Evolutionary conservation across 2,888 invertebrate species (phyloP).

Genomic region (Aphidius colemani): DNA sequence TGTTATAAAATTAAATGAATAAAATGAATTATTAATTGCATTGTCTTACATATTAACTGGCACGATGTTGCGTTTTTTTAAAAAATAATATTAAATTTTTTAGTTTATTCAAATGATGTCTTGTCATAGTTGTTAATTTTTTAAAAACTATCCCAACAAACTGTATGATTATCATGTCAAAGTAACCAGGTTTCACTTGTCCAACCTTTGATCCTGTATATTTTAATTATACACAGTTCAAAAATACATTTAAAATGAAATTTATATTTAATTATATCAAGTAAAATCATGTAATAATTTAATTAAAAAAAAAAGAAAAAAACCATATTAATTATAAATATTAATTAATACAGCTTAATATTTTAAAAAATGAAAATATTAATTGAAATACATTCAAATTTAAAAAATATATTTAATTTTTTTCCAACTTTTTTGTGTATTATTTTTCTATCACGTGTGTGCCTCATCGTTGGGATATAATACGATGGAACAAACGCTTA

Average conservation of each 20-base stretch:
- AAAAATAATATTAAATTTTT: not conserved
- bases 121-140: not conserved
- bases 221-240: not conserved
- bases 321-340: slow-evolving; percentile 4
- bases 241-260: no score
- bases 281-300: no score
- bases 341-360: slow-evolving; percentile 18
- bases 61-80: no score
- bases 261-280: no score
- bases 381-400: not conserved
- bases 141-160: slow-evolving; percentile 30
- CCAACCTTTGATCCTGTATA: slow-evolving; percentile 30
- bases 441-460: not conserved
- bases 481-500: no score
- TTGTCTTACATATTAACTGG: no score
- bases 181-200: slow-evolving; percentile 55
- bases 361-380: slow-evolving; percentile 2
- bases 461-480: slow-evolving; percentile 22
- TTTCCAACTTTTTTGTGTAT: slow-evolving; percentile 23
- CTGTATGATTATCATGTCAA: slow-evolving; percentile 56
- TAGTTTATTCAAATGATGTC: not conserved
- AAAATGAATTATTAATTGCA: no score
- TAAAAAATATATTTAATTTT: no score
- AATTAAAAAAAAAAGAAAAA: no score
- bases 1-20: no score